Evolutionary conservation across 1,140 invertebrate genomes (phyloP).

Genomic region (Neuroterus valhalla): DNA sequence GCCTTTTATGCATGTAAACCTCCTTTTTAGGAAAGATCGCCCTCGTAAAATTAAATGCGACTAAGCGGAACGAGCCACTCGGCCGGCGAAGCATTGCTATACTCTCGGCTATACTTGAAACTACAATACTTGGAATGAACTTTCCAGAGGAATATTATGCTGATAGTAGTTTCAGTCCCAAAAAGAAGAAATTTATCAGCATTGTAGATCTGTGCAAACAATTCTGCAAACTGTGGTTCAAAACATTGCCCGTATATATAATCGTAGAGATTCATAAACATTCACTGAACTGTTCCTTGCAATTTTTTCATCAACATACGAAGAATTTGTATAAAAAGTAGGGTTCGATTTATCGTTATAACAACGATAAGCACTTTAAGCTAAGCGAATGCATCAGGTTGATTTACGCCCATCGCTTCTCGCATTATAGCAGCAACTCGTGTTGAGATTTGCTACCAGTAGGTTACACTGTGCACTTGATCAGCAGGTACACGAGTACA

Average conservation of each 20-base stretch:
- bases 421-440: background rate
- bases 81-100: too few species aligned
- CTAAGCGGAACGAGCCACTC: background rate
- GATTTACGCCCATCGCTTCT: background rate
- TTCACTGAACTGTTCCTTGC: too few species aligned
- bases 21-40: background rate
- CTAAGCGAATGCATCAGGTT: background rate
- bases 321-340: background rate
- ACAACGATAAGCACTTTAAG: background rate
- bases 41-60: background rate
- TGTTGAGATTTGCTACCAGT: background rate
- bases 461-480: background rate
- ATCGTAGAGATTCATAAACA: too few species aligned
- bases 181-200: too few species aligned
- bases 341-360: background rate
- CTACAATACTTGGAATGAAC: too few species aligned
- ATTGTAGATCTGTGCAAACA: too few species aligned
- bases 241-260: too few species aligned
- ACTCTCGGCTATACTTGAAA: too few species aligned
- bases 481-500: background rate
- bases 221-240: too few species aligned
- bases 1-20: background rate
- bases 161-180: too few species aligned
- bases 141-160: too few species aligned
- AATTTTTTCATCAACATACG: too few species aligned